Evolutionary conservation across 2,797 vertebrate genomes (phyloP), one percentile per base, ranked within the genome.

Genomic region (Sebastes kiyomatsui): DNA sequence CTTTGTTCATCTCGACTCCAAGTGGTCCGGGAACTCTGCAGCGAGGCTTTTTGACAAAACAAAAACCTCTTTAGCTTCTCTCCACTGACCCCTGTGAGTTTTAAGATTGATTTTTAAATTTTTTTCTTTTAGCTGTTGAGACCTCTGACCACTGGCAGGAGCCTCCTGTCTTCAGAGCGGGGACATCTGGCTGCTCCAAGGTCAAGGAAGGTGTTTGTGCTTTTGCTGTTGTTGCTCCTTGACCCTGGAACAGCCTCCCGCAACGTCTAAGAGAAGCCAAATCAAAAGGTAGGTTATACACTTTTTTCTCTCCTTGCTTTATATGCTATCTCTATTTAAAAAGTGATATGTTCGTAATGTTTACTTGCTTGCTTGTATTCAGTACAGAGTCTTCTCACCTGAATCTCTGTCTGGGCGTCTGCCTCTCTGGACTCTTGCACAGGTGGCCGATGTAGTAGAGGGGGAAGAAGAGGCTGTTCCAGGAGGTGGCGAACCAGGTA

Each of bases 381-480:
- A 32, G 23, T 16, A 23, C 6, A 28, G 27, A 23, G 58, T 66
- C 62, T 12, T 38, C 96, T 93, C 94, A 99, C 98, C 98, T 98
- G 96, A 97, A 97, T 88, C 96, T 96, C 94, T 99, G 97, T 81
- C 95, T 95, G 90, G 97, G 95, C 42, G 97, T 96, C 90, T 99
- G 98, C 87, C 97, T 97, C 95, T 99, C 97, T 2, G 96, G 87
- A 75, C 96, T 97, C 92, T 97, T 97, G 96, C 96, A 98, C 91
- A 97, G 85, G 88, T 99, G 96, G 84, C 98, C 98, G 18, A 96
- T 91, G 77, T 99, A 99, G 93, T 99, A 99, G 68, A 99, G 88
- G 13, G 97, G 98, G 90, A 99, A 99, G 92, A 99, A 97, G 80
- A 98, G 93, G 93, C 97, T 96, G 95, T 99, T 99, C 98, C 98